phyloP scores from a whole-genome alignment of 2,888 invertebrate genomes.

The Eupithecia exiguata region DNA sequence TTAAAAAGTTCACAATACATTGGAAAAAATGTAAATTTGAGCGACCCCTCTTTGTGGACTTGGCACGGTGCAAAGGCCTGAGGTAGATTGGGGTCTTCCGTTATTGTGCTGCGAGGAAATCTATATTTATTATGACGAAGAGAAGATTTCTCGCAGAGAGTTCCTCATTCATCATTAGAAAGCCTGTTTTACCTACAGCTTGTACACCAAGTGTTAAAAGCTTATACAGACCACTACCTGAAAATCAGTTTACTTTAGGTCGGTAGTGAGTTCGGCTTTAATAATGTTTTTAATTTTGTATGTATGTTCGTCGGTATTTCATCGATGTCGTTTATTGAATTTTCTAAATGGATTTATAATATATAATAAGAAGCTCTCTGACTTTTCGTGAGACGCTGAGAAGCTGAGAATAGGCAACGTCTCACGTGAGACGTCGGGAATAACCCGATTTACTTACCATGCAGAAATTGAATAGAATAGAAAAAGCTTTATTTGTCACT shows the following conservation, averaged over 20 bases:
- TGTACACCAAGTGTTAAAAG: neutral
- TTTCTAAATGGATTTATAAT: too few species aligned
- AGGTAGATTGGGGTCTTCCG: conserved; percentile 44
- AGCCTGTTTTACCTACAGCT: neutral
- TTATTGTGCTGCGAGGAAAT: conserved; percentile 29
- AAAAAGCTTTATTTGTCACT: too few species aligned
- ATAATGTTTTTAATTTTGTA: too few species aligned
- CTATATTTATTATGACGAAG: conserved; percentile 9
- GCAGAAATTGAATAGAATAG: too few species aligned
- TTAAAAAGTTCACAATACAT: conserved; percentile 53
- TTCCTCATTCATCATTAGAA: neutral
- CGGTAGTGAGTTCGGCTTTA: too few species aligned
- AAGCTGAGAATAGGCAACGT: too few species aligned
- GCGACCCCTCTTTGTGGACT: conserved; percentile 44
- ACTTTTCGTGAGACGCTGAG: too few species aligned
- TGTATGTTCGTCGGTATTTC: too few species aligned
- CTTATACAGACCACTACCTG: neutral
- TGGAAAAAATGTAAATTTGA: conserved; percentile 46
- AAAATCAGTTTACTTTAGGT: neutral
- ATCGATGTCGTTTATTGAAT: too few species aligned
- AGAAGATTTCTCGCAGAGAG: neutral
- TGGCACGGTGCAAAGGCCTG: conserved; percentile 42
- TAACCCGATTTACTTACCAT: too few species aligned
- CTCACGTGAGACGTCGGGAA: too few species aligned
- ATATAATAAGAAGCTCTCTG: too few species aligned